phyloP scores from a whole-genome alignment of 2,797 vertebrate genomes.

The Coranthus polyacanthus region DNA sequence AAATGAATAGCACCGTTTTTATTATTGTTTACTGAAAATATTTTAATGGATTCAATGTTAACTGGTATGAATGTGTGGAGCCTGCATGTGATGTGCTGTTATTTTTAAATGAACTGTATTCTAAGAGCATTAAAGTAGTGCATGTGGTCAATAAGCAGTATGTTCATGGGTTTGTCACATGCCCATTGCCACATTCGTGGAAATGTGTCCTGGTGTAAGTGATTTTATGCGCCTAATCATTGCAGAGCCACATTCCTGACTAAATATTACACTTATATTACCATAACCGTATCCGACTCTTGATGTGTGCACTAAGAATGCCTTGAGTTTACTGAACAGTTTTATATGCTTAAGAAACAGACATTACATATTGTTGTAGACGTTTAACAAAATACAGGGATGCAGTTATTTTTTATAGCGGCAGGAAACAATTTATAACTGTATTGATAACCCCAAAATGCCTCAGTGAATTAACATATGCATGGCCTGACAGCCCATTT shows the following conservation, averaged over 20 bases:
- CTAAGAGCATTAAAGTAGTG: background rate
- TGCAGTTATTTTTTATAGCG: background rate
- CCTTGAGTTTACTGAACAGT: background rate
- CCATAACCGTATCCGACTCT: background rate
- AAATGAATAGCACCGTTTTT: background rate
- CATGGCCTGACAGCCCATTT: no score
- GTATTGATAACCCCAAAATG: background rate
- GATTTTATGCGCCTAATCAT: no score
- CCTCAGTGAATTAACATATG: no score
- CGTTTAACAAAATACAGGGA: conserved; percentile 6
- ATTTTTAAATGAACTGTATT: no score
- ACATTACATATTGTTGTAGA: conserved; percentile 5
- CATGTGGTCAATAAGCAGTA: no score
- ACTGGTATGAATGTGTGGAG: background rate
- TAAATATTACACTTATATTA: background rate
- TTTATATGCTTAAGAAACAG: background rate
- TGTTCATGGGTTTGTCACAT: background rate
- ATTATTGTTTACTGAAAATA: background rate
- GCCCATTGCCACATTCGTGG: no score
- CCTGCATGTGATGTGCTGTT: background rate
- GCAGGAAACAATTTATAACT: conserved; percentile 13
- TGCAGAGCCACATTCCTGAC: no score
- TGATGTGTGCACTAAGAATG: background rate
- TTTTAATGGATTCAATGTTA: background rate
- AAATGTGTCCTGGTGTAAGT: no score